Base-by-base conservation (phyloP, 2,888 invertebrate species). In the Agapetus fuscipes region DNA sequence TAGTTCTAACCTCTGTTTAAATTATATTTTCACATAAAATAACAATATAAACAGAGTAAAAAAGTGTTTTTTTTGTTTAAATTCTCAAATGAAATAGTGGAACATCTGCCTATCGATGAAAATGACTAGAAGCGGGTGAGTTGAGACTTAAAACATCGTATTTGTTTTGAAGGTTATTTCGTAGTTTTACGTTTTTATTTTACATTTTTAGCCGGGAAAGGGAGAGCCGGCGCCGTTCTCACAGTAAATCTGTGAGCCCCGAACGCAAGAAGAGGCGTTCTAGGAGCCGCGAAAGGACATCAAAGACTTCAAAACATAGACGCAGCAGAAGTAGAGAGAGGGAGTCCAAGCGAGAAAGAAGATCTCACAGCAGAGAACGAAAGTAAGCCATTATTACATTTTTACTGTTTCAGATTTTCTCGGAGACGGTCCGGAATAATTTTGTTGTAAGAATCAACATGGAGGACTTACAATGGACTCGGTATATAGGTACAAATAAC, bases 251-350 rank as follows among this genome's bases (percentile, higher is more conserved):
- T 17, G 60, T 58, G 6, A 66, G 72, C 25, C 74, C 74, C 10
- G 77, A 77, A 32, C 70, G 76, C 35, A 67, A 75, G 48, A 64
- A 75, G 20, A 68, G 75, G 5, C 62, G 76, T 24, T 76, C 77
- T 1, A 64, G 71, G 30, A 77, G 76, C 50, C 63, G 74, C 39
- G 78, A 80, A 31, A 64, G 79, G 39, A 58, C 61, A 30, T 63
- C 76, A 6, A 77, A 78, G 55, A 65, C 74, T 15, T 66, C 67
- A 11, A 70, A 80, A 45, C 71, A 78, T 51, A 74, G 79, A 52
- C 71, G 80, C 41, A 80, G 79, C 52, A 71, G 80, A 49, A 80
- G 80, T 52, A 46, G 56, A 17, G 62, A 62, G 42, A 54, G 61
- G 15, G 60, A 67, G 26, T 59, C 68, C 35, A 72, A 72, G 56